Base-by-base conservation (phyloP, 92 coral and sea anemone species). In the Palythoa heliodiscus region DNA sequence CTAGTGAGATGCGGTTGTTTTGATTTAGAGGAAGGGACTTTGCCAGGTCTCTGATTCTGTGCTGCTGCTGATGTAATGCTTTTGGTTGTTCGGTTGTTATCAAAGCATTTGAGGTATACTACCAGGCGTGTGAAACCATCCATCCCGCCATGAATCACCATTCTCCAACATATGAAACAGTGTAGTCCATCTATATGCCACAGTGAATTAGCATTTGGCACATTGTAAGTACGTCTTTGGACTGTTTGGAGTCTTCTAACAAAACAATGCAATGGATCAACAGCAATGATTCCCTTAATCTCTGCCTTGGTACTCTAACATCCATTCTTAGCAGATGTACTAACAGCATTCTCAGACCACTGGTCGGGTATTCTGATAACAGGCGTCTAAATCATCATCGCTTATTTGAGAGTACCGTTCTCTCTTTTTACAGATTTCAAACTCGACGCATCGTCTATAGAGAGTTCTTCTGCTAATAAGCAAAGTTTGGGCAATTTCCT, bases 171-270 rank as follows among this genome's bases (percentile, higher is more conserved):
- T 10, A 87, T 87, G 19, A 86, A 87, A 29, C 86, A 85, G 43
- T 87, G 90, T 53, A 82, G 39, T 2, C 88, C 90, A 83, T 91
- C 91, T 11, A 91, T 81, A 48, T 88, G 94, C 94, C 94, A 82
- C 82, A 89, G 72, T 29, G 89, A 80, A 86, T 89, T 86, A 6
- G 92, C 89, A 89, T 89, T 89, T 61, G 84, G 87, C 43, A 89
- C 84, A 85, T 76, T 86, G 87, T 86, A 89, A 38, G 89, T 89
- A 61, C 89, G 87, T 75, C 92, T 89, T 58, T 86, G 83, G 68
- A 82, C 71, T 37, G 89, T 76, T 58, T 72, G 82, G 19, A 89
- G 83, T 48, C 74, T 75, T 86, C 85, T 71, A 66, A 89, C 89
- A 82, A 89, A 89, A 52, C 92, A 55, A 71, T 89, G 87, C 54